phyloP scores from a whole-genome alignment of 2,113 vertebrate genomes.

The Dryoscopus gambensis region DNA sequence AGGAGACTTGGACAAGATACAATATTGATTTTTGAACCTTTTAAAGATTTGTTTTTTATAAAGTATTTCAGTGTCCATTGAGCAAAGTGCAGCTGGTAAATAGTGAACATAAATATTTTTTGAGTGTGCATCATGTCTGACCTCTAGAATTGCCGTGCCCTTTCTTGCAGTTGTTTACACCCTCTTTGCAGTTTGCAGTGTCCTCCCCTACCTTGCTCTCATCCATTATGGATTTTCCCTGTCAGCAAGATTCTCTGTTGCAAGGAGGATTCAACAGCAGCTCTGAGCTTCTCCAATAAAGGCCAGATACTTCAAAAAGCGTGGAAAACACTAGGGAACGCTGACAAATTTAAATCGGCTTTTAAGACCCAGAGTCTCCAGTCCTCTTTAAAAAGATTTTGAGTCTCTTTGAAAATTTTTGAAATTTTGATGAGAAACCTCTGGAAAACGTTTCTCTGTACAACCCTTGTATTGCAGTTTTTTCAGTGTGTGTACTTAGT shows the following conservation, averaged over 20 bases:
- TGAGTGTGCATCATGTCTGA: not conserved
- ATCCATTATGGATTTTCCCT: not conserved
- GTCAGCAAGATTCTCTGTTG: not conserved
- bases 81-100: not conserved
- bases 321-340: not conserved
- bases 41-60: not conserved
- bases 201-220: not conserved
- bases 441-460: not conserved
- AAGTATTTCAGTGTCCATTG: not conserved
- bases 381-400: not conserved
- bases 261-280: not conserved
- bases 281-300: not conserved
- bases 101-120: not conserved
- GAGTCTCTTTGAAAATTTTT: not conserved
- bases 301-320: not conserved
- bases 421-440: not conserved
- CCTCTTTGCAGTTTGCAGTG: not conserved
- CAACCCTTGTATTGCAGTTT: not conserved
- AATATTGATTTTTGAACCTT: not conserved
- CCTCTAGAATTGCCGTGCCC: not conserved
- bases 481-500: not conserved
- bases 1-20: not conserved
- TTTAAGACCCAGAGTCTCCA: not conserved
- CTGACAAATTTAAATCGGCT: not conserved
- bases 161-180: not conserved